These are phyloP conservation scores for Drosophila tani DNA, from an alignment of 1,140 invertebrate species.

Conservation along the genomic window DNA sequence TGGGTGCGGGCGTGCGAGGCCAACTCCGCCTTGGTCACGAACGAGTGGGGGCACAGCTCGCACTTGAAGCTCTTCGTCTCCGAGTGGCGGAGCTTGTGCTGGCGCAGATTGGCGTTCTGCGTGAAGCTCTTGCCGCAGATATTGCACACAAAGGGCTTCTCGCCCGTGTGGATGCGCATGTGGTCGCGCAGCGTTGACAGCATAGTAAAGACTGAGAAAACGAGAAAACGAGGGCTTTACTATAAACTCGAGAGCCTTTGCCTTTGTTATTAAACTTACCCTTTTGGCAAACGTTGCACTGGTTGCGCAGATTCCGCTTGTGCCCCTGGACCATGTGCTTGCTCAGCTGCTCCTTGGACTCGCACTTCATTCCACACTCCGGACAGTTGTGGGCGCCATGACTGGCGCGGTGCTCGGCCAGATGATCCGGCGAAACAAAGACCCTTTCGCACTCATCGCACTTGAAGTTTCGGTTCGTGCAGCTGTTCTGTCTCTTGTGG, in stretches of 20 bases:
- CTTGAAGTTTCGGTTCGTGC: constrained; percentile 70
- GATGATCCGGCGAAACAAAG: constrained; percentile 86
- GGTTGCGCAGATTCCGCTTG: constrained; percentile 86
- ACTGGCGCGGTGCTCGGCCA: constrained; percentile 81
- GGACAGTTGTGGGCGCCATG: constrained; percentile 67
- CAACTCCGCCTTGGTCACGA: constrained; percentile 86
- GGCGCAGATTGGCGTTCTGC: constrained; percentile 87
- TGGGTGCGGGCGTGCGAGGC: constrained; percentile 88
- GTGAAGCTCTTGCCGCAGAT: constrained; percentile 85
- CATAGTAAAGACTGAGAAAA: constrained; percentile 85
- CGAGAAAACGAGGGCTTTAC: constrained; percentile 1
- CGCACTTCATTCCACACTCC: constrained; percentile 78
- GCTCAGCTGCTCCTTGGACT: constrained; percentile 82
- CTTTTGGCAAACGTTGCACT: constrained; percentile 87
- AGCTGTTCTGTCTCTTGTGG: constrained; percentile 65
- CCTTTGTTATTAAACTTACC: constrained; percentile 54
- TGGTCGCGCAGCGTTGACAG: constrained; percentile 86
- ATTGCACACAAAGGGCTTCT: constrained; percentile 84
- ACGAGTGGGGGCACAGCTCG: constrained; percentile 80
- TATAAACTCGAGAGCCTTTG: neutral
- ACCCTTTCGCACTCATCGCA: constrained; percentile 77
- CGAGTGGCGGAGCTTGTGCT: constrained; percentile 86
- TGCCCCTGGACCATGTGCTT: constrained; percentile 85
- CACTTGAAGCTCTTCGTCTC: constrained; percentile 87
- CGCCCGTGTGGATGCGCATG: constrained; percentile 84